These are phyloP conservation scores for Siderastrea siderea DNA, from an alignment of 92 coral and sea anemone species.

Conservation along the genomic window DNA sequence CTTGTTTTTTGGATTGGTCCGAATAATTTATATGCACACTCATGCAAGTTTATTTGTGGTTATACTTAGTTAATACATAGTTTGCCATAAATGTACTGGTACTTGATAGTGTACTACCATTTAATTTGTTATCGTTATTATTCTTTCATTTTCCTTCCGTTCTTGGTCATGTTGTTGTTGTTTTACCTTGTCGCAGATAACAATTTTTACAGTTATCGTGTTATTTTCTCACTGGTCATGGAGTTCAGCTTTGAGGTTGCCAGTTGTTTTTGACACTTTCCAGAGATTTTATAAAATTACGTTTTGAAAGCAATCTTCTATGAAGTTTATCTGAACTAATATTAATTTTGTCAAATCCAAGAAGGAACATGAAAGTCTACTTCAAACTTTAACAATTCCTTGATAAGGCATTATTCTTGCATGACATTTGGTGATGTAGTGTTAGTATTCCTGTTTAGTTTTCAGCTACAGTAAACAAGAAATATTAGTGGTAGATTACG, in stretches of 20 bases:
- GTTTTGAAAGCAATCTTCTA: no score
- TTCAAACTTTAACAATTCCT: no score
- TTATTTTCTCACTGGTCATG: neutral
- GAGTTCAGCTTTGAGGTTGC: neutral
- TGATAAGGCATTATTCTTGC: no score
- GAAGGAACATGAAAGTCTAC: no score
- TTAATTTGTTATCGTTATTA: neutral
- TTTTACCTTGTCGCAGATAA: neutral
- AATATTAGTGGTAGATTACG: neutral
- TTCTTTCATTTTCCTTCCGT: neutral
- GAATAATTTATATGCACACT: neutral
- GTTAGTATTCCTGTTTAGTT: neutral
- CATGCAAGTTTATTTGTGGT: neutral
- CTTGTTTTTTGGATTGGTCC: neutral
- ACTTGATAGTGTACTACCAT: no score
- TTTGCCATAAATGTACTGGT: no score
- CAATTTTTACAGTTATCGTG: neutral
- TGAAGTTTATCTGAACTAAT: no score
- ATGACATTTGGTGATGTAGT: neutral
- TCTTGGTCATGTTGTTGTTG: neutral
- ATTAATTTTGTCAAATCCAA: no score
- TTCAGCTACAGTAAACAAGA: neutral
- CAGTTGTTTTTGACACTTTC: neutral
- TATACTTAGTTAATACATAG: no score
- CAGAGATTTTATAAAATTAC: no score